A percentile compares a stretch with the other conserved stretches of the same genome.
These are phyloP conservation scores for Caenorhabditis macrosperma DNA, from an alignment of 2,888 invertebrate species.

Conservation along the genomic window DNA sequence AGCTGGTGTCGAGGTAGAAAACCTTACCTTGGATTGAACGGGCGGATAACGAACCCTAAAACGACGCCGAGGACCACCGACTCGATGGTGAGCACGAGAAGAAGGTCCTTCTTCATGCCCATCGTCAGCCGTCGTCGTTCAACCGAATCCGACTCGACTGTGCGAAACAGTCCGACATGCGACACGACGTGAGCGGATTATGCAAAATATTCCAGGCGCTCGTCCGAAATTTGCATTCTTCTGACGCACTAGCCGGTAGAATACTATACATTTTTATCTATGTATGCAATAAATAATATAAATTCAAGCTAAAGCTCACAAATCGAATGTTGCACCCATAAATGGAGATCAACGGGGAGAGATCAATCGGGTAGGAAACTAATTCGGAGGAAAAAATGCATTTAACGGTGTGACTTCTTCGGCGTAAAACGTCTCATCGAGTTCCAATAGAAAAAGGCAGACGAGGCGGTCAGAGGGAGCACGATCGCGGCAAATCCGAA, in stretches of 20 bases:
- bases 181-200: conserved; percentile 21
- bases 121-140: conserved; percentile 39
- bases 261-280: neutral
- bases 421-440: conserved; percentile 4
- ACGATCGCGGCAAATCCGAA: conserved; percentile 14
- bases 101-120: conserved; percentile 85
- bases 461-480: conserved; percentile 3
- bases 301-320: neutral
- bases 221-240: conserved; percentile 35
- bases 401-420: neutral
- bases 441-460: conserved; percentile 12
- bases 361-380: no score
- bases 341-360: neutral
- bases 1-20: neutral
- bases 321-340: neutral
- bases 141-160: conserved; percentile 33
- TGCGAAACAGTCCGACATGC: neutral
- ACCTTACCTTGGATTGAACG: conserved; percentile 82
- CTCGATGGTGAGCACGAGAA: conserved; percentile 87
- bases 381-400: no score
- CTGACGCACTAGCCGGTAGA: conserved; percentile 37
- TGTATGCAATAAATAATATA: neutral
- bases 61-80: conserved; percentile 87
- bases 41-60: conserved; percentile 80
- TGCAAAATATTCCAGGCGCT: conserved; percentile 12